Conservation (phyloP, 2,797 vertebrate genomes). For the Acanthurus tractus region DNA sequence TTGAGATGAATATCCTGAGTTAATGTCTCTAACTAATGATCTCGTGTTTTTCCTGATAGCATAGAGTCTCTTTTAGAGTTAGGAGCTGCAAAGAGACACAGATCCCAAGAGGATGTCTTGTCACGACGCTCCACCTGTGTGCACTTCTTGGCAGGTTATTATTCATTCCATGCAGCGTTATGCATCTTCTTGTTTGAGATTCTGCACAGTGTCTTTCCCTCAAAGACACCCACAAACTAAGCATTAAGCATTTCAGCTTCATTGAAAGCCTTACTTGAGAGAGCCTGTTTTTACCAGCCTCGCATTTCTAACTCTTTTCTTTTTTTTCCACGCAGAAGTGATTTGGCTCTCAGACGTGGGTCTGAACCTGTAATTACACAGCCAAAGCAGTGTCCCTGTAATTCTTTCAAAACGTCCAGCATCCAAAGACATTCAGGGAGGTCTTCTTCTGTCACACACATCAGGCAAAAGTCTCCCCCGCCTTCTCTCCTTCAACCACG, state of each 20-base stretch:
- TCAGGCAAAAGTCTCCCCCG: conserved; percentile 9
- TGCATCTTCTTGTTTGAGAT: conserved; percentile 21
- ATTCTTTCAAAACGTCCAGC: conserved; percentile 62
- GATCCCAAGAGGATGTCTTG: background rate
- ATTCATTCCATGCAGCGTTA: conserved; percentile 9
- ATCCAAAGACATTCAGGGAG: conserved; percentile 67
- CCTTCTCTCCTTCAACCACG: conserved; percentile 23
- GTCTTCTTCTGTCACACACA: conserved; percentile 66
- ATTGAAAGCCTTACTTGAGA: conserved; percentile 55
- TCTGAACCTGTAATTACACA: conserved; percentile 78
- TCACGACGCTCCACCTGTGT: background rate
- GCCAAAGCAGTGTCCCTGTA: conserved; percentile 68
- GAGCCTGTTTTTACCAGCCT: conserved; percentile 62
- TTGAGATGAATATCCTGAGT: conserved; percentile 46
- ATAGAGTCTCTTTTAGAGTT: background rate
- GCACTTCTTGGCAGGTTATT: background rate
- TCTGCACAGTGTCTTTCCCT: conserved; percentile 28
- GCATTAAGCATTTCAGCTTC: conserved; percentile 55
- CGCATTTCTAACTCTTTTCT: conserved; percentile 36
- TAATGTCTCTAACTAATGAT: conserved; percentile 45
- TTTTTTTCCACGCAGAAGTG: conserved; percentile 69
- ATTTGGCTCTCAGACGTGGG: conserved; percentile 63
- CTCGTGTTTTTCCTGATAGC: conserved; percentile 53
- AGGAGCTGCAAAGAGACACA: conserved; percentile 9
- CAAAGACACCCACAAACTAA: conserved; percentile 44